Evolutionary conservation across 1,140 invertebrate genomes (phyloP), one percentile per base, ranked within the genome.

Genomic region (Tribolium castaneum): DNA sequence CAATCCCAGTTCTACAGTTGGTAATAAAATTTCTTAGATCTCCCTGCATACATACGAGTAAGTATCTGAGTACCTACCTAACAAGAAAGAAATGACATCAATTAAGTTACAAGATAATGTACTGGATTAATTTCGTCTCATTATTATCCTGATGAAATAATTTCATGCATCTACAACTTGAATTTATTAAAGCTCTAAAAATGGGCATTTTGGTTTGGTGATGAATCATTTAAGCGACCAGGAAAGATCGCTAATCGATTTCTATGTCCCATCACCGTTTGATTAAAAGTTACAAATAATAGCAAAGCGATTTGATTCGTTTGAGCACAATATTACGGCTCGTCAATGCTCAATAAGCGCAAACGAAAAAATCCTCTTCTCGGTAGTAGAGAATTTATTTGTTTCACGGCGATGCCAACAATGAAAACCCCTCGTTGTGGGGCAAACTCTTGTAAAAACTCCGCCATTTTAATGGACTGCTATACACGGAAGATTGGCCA

Each of bases 321-420:
- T 66, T 66, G 59, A 35, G 30, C 6, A 66, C n/a, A 66, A 66
- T 66, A 66, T 35, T 66, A 66, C 59, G 59, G 59, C 30, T 35
- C 30, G 59, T 30, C 59, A 66, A 66, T 16, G 12, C 59, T 66
- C 59, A 35, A 66, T 35, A 22, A 35, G 25, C 59, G 59, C 25
- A 39, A 66, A 35, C 2, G 59, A 66, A 66, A 66, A 66, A 59
- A 35, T 35, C 59, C 14, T 59, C 54, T 66, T 66, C 25, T 66
- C 25, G 59, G 30, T 9, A 35, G 6, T 34, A 30, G 59, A 66
- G 12, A 35, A n/a, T 13, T n/a, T 62, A 2, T 62, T 66, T 12
- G 12, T 66, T 35, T 35, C 25, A 35, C 54, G 59, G 59, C 19
- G 30, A 34, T 6, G 2, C 25, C 59, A 35, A 66, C 12, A 30